Percentiles rank a stretch among this genome's conserved stretches.
Conservation (phyloP, 2,113 vertebrate species). For the Erinaceus europaeus region DNA sequence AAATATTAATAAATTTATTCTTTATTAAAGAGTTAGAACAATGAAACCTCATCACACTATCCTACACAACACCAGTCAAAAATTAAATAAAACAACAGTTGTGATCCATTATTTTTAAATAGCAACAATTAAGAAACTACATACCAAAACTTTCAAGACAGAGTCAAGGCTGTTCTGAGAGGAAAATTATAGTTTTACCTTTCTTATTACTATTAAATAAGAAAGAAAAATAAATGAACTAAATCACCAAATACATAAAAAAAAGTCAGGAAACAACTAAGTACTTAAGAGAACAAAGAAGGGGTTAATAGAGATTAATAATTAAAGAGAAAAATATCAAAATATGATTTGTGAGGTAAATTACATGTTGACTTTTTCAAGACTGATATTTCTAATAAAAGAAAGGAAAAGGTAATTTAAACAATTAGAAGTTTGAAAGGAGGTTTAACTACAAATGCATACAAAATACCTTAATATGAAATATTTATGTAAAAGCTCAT, state of each 20-base stretch:
- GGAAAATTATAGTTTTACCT: slow-evolving; percentile 46
- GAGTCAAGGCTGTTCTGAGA: slow-evolving; percentile 55
- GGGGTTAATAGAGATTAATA: slow-evolving; percentile 40
- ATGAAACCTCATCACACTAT: slow-evolving; percentile 47
- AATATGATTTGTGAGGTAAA: slow-evolving; percentile 37
- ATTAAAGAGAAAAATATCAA: slow-evolving; percentile 30
- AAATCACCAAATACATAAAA: slow-evolving; percentile 50
- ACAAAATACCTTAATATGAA: slow-evolving; percentile 50
- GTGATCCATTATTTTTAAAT: slow-evolving; percentile 36
- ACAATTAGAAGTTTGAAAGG: slow-evolving; percentile 31
- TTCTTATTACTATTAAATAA: slow-evolving; percentile 60
- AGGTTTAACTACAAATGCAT: slow-evolving; percentile 3
- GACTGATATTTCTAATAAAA: slow-evolving; percentile 17
- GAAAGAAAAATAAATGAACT: slow-evolving; percentile 57
- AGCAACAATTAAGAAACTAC: slow-evolving; percentile 42
- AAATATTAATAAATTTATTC: slow-evolving; percentile 67
- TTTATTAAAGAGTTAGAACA: slow-evolving; percentile 62
- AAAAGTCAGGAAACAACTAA: slow-evolving; percentile 41
- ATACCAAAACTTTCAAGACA: slow-evolving; percentile 47
- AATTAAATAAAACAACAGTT: slow-evolving; percentile 28
- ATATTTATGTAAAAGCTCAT: slow-evolving; percentile 37
- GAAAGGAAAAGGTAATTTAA: slow-evolving; percentile 10
- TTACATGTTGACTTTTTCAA: slow-evolving; percentile 38
- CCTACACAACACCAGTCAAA: slow-evolving; percentile 57
- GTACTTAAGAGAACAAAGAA: slow-evolving; percentile 20